Conservation (phyloP, 2,797 vertebrate genomes). For the Naso thynnoides region DNA sequence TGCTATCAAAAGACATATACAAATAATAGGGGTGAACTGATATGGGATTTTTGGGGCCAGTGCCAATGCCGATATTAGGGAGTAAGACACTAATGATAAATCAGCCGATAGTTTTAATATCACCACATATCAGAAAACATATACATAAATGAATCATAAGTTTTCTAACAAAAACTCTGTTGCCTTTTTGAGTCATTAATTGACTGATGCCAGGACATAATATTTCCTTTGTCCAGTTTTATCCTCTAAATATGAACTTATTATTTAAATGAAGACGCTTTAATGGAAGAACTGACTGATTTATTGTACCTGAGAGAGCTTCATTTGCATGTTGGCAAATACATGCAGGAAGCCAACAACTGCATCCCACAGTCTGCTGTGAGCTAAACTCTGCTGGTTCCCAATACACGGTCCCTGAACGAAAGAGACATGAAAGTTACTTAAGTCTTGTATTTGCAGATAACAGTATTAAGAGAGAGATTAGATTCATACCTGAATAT, state of each 20-base stretch:
- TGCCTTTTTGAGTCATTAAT: neutral
- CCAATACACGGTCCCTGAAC: slow-evolving; percentile 94
- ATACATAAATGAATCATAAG: too few relatives aligned
- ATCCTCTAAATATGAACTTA: slow-evolving; percentile 11
- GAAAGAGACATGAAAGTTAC: neutral
- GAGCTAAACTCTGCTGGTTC: slow-evolving; percentile 97
- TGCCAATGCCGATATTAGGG: too few relatives aligned
- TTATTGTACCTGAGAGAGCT: slow-evolving; percentile 92
- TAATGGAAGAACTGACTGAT: neutral
- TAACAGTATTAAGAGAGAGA: neutral
- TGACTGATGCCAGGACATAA: neutral
- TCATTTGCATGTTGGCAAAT: slow-evolving; percentile 99
- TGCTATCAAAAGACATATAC: neutral
- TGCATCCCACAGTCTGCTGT: slow-evolving; percentile 97
- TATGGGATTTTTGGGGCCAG: too few relatives aligned
- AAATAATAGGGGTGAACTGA: too few relatives aligned
- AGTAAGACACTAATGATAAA: too few relatives aligned
- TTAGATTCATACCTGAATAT: slow-evolving; percentile 91
- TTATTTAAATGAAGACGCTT: neutral
- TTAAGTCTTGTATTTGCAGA: neutral
- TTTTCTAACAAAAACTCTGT: neutral
- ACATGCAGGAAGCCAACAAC: slow-evolving; percentile 97
- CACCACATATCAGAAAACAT: too few relatives aligned
- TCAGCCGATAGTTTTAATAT: too few relatives aligned
- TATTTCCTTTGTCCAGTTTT: neutral